Base-by-base conservation (phyloP, 1,140 invertebrate genomes). In the Drosophila takahashii region DNA sequence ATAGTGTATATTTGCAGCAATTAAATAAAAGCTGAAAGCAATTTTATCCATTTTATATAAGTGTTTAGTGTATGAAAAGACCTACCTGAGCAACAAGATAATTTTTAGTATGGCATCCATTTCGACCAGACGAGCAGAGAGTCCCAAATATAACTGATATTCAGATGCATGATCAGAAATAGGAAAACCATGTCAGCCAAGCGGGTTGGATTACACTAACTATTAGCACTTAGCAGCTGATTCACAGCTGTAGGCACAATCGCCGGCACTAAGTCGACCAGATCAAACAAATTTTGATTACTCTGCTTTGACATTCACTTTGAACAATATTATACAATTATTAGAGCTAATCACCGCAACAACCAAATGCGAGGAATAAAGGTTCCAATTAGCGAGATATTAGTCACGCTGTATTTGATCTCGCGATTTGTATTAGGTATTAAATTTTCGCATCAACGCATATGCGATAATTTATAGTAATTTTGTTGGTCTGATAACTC, bases 321-420 rank as follows among this genome's bases (percentile, higher is more conserved):
- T 16, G 11, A 39, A 37, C 22, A 37, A 27, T 11, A 52, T 70
- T 45, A 56, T 57, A 54, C 18, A 70, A 70, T 70, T 70, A 57
- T 48, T 16, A 34, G 13, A 56, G 34, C 65, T 44, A 69, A 70
- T 70, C n/a, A 70, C n/a, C 51, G 51, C 26, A 47, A 39, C 64
- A 48, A 47, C 6, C 57, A 18, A 39, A 13, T 11, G 39, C 11
- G 18, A 51, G 32, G 36, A 39, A 70, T 32, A 57, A 66, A 66
- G 18, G 15, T n/a, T 27, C 22, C 61, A 52, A 64, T 85, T 86
- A 78, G 74, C 83, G 75, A 41, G 36, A 41, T 78, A 75, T 87
- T 81, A 87, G 74, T 87, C 78, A 85, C 78, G 83, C 83, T 59
- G 48, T 56, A 58, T 61, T 57, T 67, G 9, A 71, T 60, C 50